A percentile compares a stretch with the other conserved stretches of the same genome.
Conservation (phyloP, 2,113 vertebrate species). For the Limanda limanda region DNA sequence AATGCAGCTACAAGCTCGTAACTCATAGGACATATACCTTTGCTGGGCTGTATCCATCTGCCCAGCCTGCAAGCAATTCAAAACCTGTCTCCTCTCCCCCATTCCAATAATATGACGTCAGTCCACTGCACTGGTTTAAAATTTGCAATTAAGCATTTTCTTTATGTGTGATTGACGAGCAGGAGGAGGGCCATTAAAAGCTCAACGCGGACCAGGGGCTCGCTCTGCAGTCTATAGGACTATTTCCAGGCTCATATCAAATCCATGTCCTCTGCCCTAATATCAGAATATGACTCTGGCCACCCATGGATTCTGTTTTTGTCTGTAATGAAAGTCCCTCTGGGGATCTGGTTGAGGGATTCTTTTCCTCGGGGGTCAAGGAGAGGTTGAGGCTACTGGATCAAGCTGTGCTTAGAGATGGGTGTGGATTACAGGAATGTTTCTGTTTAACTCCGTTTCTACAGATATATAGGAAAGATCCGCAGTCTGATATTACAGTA, state of each 20-base stretch:
- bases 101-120: conserved; percentile 76
- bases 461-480: conserved; percentile 51
- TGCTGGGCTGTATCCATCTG: conserved; percentile 66
- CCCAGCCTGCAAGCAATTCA: conserved; percentile 60
- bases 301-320: conserved; percentile 77
- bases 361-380: conserved; percentile 79
- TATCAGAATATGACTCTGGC: conserved; percentile 76
- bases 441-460: conserved; percentile 50
- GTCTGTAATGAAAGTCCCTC: conserved; percentile 79
- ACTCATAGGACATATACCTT: conserved; percentile 73
- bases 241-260: conserved; percentile 74
- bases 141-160: conserved; percentile 80
- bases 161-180: conserved; percentile 76
- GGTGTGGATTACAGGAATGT: conserved; percentile 76
- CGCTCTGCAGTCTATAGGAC: conserved; percentile 59
- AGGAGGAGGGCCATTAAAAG: conserved; percentile 68
- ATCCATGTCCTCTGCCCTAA: conserved; percentile 74
- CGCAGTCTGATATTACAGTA: conserved; percentile 54
- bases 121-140: conserved; percentile 59
- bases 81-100: conserved; percentile 66
- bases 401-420: conserved; percentile 65
- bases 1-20: conserved; percentile 70
- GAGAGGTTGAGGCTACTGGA: conserved; percentile 75
- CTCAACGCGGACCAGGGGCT: conserved; percentile 52
- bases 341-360: conserved; percentile 71